Base-by-base conservation (phyloP, 2,113 vertebrate genomes). In the Plecotus auritus region DNA sequence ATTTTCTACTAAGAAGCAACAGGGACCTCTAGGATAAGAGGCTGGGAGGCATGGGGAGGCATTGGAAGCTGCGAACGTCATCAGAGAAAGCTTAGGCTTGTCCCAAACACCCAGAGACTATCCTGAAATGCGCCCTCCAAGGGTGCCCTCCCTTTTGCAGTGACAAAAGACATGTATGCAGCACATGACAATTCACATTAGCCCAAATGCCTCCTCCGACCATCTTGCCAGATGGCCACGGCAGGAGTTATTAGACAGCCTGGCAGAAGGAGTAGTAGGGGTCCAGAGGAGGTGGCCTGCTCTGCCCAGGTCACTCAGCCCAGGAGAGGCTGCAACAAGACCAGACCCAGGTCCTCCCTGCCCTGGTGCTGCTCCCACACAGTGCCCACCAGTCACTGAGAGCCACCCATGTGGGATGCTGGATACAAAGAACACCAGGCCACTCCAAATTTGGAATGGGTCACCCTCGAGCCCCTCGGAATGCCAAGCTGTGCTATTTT, bases 401-500 rank as follows among this genome's bases (percentile, higher is more conserved):
- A 87, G 74, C 97, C 92, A 92, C 88, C 76, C 96, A 94, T 28
- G 2, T 14, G 88, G 92, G 92, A 30, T 18, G 13, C 76, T 90
- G 17, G 4, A 49, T 9, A 22, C 42, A 16, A 35, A 82, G 85
- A 96, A 67, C 22, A 59, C 82, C 2, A 4, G 80, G 49, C 84
- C 23, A 64, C 95, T 90, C 92, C 61, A 90, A 82, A 93, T 92
- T 85, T 86, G 61, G 77, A 90, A 61, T 42, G 47, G 80, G 88
- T 56, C 9, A 66, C 84, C 47, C 85, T 49, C 0, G 23, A 91
- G 70, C 64, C 84, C 93, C 78, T 91, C 9, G 0, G 91, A 91
- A 95, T 86, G 85, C 88, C 45, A 90, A 37, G 35, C 61, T 59
- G 49, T 90, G 85, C 94, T 97, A 95, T 93, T 96, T 95, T 95